Conservation (phyloP, 2,888 invertebrate genomes). For the Sminthurinus aureus region DNA sequence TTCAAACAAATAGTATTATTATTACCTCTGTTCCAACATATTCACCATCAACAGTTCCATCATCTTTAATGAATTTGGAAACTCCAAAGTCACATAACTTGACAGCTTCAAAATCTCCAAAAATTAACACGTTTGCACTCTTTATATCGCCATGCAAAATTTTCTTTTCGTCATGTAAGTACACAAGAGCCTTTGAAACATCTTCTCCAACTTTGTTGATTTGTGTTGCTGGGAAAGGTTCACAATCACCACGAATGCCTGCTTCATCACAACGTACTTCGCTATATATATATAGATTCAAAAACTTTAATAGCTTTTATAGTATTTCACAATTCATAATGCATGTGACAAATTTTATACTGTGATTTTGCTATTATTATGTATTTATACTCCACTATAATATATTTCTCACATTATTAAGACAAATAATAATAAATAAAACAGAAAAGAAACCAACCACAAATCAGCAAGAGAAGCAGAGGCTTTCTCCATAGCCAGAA, state of each 20-base stretch:
- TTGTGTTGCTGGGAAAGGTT: conserved; percentile 70
- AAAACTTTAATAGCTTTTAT: no score
- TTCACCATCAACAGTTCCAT: conserved; percentile 70
- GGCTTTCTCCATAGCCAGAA: conserved; percentile 81
- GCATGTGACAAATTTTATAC: no score
- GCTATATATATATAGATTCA: conserved; percentile 63
- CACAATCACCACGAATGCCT: conserved; percentile 55
- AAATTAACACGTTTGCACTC: conserved; percentile 79
- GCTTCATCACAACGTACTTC: conserved; percentile 77
- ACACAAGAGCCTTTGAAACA: conserved; percentile 75
- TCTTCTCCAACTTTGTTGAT: conserved; percentile 75
- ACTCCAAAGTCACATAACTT: conserved; percentile 88
- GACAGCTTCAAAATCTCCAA: conserved; percentile 74
- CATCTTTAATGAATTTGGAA: conserved; percentile 73
- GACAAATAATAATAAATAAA: no score
- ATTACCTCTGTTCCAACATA: conserved; percentile 74
- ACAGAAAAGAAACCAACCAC: conserved; percentile 31
- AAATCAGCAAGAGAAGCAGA: conserved; percentile 75
- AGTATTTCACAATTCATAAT: no score
- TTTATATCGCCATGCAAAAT: conserved; percentile 85
- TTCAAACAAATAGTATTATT: no score
- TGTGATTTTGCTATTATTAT: no score
- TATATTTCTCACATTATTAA: no score
- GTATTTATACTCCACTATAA: no score
- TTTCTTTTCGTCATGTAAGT: conserved; percentile 76